Percentiles rank a stretch among this genome's conserved stretches.
Evolutionary conservation across 2,888 invertebrate genomes (phyloP).

Genomic region (Netelia inedita): DNA sequence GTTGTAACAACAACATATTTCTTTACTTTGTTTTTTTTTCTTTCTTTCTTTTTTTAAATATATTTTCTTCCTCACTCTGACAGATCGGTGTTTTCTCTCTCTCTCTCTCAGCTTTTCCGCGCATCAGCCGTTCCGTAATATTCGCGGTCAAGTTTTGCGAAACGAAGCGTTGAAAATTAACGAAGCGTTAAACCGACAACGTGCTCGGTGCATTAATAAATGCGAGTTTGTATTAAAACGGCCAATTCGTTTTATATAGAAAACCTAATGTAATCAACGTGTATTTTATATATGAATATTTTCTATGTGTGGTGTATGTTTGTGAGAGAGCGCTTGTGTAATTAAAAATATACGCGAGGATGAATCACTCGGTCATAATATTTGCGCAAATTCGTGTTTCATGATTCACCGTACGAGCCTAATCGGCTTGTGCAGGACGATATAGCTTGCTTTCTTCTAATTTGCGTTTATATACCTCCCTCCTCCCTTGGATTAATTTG

Average conservation of each 20-base stretch:
- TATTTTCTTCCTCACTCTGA: not conserved
- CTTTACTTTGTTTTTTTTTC: constrained; percentile 30
- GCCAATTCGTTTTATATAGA: constrained; percentile 47
- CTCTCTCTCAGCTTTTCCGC: constrained; percentile 44
- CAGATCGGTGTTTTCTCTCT: constrained; percentile 23
- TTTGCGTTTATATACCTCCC: not conserved
- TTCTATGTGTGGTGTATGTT: not conserved
- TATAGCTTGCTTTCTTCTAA: not conserved
- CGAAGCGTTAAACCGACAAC: constrained; percentile 83
- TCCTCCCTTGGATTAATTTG: constrained; percentile 20
- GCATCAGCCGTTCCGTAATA: constrained; percentile 48
- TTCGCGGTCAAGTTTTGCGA: constrained; percentile 75
- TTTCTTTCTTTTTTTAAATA: not conserved
- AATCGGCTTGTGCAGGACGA: not conserved
- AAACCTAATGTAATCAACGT: constrained; percentile 46
- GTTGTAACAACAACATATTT: not conserved
- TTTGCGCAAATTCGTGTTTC: constrained; percentile 37
- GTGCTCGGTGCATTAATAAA: constrained; percentile 66
- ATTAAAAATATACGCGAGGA: constrained; percentile 1
- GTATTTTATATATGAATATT: constrained; percentile 36
- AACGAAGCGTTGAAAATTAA: constrained; percentile 81
- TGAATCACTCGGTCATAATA: constrained; percentile 55
- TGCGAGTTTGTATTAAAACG: constrained; percentile 75
- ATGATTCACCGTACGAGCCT: constrained; percentile 39
- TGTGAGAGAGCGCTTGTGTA: not conserved